These are phyloP conservation scores for Hydrotaea cyrtoneurina DNA, from an alignment of 2,888 invertebrate genomes.

Conservation along the genomic window DNA sequence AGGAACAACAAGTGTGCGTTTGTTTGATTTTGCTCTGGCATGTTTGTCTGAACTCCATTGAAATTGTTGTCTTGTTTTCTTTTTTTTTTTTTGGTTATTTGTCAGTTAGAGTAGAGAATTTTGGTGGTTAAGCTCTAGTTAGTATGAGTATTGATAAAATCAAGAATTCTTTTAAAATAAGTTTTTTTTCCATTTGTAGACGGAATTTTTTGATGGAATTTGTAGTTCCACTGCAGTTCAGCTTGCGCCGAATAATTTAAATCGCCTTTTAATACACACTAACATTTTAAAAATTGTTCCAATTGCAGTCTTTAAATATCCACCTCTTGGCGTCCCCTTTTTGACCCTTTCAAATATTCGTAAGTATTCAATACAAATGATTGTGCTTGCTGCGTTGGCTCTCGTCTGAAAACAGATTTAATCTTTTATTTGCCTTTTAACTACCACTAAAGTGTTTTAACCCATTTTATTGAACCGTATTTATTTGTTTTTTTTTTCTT, in stretches of 20 bases:
- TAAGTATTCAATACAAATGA: slow-evolving; percentile 19
- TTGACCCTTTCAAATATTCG: not conserved
- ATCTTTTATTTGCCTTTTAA: slow-evolving; percentile 24
- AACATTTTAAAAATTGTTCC: no score
- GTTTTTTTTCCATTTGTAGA: no score
- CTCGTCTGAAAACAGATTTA: not conserved
- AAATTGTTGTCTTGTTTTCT: no score
- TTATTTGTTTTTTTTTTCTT: not conserved
- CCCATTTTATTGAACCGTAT: slow-evolving; percentile 39
- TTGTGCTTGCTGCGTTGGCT: not conserved
- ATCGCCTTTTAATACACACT: no score
- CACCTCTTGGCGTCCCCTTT: not conserved
- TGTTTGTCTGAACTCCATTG: slow-evolving; percentile 15
- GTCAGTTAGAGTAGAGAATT: slow-evolving; percentile 13
- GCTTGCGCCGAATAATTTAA: no score
- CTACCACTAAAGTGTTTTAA: slow-evolving; percentile 42
- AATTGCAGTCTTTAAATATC: no score
- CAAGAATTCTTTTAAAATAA: not conserved
- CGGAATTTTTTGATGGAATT: no score
- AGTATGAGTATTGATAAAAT: slow-evolving; percentile 52
- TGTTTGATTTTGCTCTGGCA: not conserved
- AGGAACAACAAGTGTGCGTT: not conserved
- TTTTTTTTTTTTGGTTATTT: slow-evolving; percentile 34
- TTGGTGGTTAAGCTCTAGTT: slow-evolving; percentile 66
- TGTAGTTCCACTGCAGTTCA: no score